Evolutionary conservation across 2,113 vertebrate genomes (phyloP).

Genomic region (Verasper variegatus): DNA sequence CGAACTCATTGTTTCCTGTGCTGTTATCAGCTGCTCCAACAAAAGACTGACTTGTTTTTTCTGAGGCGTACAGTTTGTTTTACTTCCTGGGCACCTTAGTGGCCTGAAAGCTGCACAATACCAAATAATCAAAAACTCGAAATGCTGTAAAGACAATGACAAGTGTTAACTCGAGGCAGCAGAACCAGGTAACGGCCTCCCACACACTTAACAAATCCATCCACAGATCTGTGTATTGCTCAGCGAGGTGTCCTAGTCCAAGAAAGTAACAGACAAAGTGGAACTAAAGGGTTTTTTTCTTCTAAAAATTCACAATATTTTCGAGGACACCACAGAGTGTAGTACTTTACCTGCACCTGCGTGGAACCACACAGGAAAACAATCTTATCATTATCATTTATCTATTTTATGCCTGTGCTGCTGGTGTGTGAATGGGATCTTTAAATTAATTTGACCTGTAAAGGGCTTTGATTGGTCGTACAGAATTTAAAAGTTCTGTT

Average conservation of each 20-base stretch:
- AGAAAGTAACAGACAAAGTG: background rate
- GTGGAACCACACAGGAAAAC: no score
- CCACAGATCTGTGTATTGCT: no score
- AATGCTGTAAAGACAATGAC: background rate
- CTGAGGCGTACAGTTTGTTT: background rate
- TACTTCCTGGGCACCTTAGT: background rate
- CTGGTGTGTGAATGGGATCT: background rate
- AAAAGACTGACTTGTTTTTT: background rate
- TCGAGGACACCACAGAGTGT: no score
- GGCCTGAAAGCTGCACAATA: background rate
- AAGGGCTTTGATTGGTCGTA: background rate
- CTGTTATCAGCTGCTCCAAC: background rate
- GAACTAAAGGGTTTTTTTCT: no score
- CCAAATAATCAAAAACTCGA: background rate
- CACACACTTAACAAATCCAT: background rate
- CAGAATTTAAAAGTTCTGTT: background rate
- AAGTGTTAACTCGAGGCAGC: background rate
- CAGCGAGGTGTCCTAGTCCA: background rate
- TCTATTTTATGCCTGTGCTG: no score
- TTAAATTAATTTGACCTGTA: background rate
- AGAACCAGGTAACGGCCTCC: no score
- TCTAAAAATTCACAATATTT: no score
- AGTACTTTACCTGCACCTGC: no score
- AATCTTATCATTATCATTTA: no score
- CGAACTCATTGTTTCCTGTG: background rate